phyloP scores from a whole-genome alignment of 2,797 vertebrate genomes.

The Enteromius trimaculatus region DNA sequence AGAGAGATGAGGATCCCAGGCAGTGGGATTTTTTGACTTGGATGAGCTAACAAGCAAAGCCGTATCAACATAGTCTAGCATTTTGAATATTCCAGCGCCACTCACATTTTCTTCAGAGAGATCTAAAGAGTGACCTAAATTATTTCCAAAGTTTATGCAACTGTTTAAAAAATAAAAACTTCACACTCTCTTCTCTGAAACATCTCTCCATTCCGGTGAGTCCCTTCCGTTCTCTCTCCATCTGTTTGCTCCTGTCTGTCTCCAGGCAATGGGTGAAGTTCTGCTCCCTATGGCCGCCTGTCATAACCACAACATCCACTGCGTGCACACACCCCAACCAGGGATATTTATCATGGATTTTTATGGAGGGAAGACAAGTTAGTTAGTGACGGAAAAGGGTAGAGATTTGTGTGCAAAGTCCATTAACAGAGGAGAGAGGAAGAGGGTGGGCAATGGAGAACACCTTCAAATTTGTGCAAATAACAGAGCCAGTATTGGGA shows the following conservation, averaged over 20 bases:
- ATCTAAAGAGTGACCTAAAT: conserved; percentile 2
- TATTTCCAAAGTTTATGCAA: conserved; percentile 16
- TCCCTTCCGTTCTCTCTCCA: conserved; percentile 56
- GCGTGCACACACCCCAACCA: conserved; percentile 27
- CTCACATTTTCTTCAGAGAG: neutral
- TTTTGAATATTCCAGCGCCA: neutral
- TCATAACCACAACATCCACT: conserved; percentile 33
- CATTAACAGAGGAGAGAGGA: neutral
- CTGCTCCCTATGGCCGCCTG: conserved; percentile 47
- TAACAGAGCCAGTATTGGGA: conserved; percentile 51
- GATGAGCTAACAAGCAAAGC: neutral
- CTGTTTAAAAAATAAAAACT: conserved; percentile 13
- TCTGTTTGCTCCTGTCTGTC: conserved; percentile 71
- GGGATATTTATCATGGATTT: conserved; percentile 31
- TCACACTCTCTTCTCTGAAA: neutral
- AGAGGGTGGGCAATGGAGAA: conserved; percentile 10
- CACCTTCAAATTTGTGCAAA: conserved; percentile 40
- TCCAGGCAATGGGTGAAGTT: conserved; percentile 61
- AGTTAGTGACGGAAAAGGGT: conserved; percentile 5
- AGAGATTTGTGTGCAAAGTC: conserved; percentile 29
- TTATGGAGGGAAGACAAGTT: conserved; percentile 17
- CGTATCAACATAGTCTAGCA: neutral
- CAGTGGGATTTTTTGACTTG: neutral
- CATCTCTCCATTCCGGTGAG: conserved; percentile 11
- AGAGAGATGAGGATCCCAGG: neutral